Base-by-base conservation (phyloP, 2,888 invertebrate genomes). In the Keiferia lycopersicella region DNA sequence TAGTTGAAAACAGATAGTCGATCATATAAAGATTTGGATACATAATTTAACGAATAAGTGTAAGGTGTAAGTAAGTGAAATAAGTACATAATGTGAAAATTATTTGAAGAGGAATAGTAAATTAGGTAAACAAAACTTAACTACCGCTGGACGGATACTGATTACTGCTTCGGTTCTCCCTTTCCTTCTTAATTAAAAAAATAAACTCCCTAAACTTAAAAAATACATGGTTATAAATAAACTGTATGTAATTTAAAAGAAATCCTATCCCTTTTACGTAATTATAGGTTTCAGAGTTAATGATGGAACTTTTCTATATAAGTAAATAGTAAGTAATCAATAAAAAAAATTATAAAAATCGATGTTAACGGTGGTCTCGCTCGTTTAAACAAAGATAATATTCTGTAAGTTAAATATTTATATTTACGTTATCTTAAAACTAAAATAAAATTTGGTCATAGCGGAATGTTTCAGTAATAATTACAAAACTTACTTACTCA, bases 121-220 rank as follows among this genome's bases (percentile, higher is more conserved):
- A 60, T 57, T 45, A 61, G 10, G 10, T 7, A 34, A 63, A 56
- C 4, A 74, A 74, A 84, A 82, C 84, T 84, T 88, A 88, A 84
- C 87, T 90, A 91, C 82, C 80, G 82, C 81, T 91, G 91, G 91
- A 91, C 91, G 91, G 91, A 91, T 91, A 91, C 91, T 91, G 91
- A 91, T 91, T 89, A 86, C 86, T 88, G 88, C 89, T 90, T 91
- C 89, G 90, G 88, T 88, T 84, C 80, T 81, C 75, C 84, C 82
- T 84, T 81, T 80, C 18, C 48, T 53, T 69, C 70, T 69, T 65
- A 70, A 34, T 34, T n/a, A 34, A 34, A 69, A 60, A n/a, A 62
- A 61, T 12, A 63, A 45, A 53, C 30, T 7, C 50, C 38, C 18
- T 18, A 16, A 48, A 34, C 57, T 38, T 16, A 34, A n/a, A 16